Conservation (phyloP, 2,797 vertebrate genomes). For the Anguilla megastoma region DNA sequence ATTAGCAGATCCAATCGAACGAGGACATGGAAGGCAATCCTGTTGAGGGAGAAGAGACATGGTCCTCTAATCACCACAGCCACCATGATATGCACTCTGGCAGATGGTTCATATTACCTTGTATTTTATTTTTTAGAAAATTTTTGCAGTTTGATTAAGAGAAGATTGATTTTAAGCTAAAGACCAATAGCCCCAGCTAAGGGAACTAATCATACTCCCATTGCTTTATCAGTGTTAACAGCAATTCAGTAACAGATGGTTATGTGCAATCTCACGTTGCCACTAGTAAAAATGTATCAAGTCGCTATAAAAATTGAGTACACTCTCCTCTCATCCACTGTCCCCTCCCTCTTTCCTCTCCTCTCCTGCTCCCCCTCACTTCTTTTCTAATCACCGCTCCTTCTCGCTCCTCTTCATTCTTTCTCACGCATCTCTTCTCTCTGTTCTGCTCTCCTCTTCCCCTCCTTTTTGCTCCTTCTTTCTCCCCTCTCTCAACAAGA, state of each 20-base stretch:
- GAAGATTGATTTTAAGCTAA: constrained; percentile 9
- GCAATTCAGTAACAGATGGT: background rate
- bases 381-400: too few species aligned
- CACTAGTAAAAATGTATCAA: too few species aligned
- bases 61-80: constrained; percentile 54
- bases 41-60: background rate
- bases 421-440: background rate
- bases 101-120: constrained; percentile 23
- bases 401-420: background rate
- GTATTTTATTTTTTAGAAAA: background rate
- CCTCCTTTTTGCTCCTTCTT: background rate
- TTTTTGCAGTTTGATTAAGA: background rate
- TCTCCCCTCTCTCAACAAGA: constrained; percentile 7
- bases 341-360: too few species aligned
- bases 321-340: too few species aligned
- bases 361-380: too few species aligned
- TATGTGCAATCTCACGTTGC: too few species aligned
- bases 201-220: background rate
- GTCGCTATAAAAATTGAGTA: too few species aligned
- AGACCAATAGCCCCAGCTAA: background rate
- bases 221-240: background rate
- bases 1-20: constrained; percentile 49
- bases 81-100: background rate
- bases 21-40: background rate
- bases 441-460: background rate